Percentiles rank a stretch among this genome's conserved stretches.
Conservation (phyloP, 2,888 invertebrate species). For the Dryomyza anilis region DNA sequence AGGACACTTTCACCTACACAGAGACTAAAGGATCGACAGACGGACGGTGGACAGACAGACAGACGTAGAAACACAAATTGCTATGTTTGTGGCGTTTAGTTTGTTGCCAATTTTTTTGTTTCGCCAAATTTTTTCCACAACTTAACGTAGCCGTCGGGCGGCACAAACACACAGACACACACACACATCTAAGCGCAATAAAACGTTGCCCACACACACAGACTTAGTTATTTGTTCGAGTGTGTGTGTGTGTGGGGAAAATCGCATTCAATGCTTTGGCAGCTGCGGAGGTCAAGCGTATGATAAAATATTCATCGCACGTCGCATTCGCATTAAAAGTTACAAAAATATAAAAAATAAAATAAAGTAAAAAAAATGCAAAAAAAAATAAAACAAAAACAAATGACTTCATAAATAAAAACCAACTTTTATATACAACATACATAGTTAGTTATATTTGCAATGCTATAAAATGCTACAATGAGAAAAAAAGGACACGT, state of each 20-base stretch:
- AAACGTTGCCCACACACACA: neutral
- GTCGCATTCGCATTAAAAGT: slow-evolving; percentile 20
- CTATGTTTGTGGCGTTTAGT: neutral
- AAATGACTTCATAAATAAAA: neutral
- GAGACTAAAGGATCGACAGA: neutral
- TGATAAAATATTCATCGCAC: slow-evolving; percentile 16
- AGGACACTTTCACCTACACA: neutral
- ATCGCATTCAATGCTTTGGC: slow-evolving; percentile 1
- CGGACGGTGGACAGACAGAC: neutral
- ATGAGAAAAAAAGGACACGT: slow-evolving; percentile 3
- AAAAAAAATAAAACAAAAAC: neutral
- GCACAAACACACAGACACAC: neutral
- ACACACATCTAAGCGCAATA: neutral
- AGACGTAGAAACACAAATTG: neutral
- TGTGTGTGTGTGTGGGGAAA: neutral
- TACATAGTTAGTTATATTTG: too few species aligned
- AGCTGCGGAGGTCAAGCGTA: slow-evolving; percentile 2
- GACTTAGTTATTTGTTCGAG: neutral
- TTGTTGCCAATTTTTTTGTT: neutral
- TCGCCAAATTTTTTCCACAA: neutral
- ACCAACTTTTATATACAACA: too few species aligned
- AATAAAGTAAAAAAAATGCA: neutral
- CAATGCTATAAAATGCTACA: neutral
- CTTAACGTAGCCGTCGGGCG: too few species aligned
- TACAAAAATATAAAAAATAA: slow-evolving; percentile 13